Evolutionary conservation across 1,140 invertebrate species (phyloP), one percentile per base, ranked within the genome.

Genomic region (Drosophila ficusphila): DNA sequence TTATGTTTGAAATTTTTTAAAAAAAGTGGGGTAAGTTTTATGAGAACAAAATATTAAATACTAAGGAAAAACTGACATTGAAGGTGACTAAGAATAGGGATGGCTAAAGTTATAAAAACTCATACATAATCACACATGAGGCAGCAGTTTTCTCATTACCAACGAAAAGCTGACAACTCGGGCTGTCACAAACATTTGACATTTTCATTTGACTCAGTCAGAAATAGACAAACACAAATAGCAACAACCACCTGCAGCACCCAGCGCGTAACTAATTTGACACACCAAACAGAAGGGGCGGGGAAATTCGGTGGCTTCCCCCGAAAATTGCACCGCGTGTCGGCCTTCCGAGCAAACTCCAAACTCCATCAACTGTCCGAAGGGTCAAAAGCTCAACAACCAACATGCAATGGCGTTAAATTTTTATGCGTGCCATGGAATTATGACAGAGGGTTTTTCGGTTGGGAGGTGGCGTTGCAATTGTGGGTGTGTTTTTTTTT

Each of bases 401-500:
- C 73, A 72, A 69, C 79, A 85, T 86, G 81, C 81, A 72, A 85
- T 68, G 78, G 81, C 81, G 73, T 86, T 85, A 86, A 86, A 85
- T 77, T 85, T 85, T 85, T 49, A 86, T 86, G 81, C 81, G 81
- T 85, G 81, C 68, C 67, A 38, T 27, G 29, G 29, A 51, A 46
- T 48, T 54, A 79, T 65, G 69, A 51, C 57, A 73, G 52, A 38
- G 75, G 56, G 41, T 48, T 44, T 71, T 34, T 16, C 33, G 18
- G 51, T 16, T 16, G 14, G 41, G 21, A 27, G 31, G 29, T 29
- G 79, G 79, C 70, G 58, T 73, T 76, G 67, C 65, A 74, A 12
- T 57, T 36, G 60, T 67, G 85, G 81, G 81, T 86, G 81, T 67
- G 62, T 67, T 41, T 9, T 18, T 11, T 14, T 16, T 8, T 14